phyloP scores from a whole-genome alignment of 1,140 invertebrate species.

The Agrilus planipennis region DNA sequence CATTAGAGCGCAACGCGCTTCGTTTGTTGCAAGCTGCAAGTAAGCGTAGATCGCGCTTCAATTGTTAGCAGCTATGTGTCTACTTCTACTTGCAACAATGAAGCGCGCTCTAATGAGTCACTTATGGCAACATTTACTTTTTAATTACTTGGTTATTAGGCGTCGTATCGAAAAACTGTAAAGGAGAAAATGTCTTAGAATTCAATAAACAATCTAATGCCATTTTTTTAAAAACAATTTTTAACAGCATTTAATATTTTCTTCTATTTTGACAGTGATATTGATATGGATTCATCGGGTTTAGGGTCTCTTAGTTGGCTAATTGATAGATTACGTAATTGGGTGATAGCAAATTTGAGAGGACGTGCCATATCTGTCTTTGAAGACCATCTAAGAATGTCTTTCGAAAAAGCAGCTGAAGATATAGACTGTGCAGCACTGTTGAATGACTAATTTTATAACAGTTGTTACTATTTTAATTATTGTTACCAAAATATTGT shows the following conservation, averaged over 20 bases:
- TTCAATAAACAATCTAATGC: neutral
- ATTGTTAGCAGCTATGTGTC: too few relatives aligned
- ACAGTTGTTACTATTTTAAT: too few relatives aligned
- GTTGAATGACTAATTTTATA: neutral
- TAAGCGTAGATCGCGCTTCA: too few relatives aligned
- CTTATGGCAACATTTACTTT: neutral
- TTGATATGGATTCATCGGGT: conserved; percentile 20
- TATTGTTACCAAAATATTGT: too few relatives aligned
- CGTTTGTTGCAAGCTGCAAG: too few relatives aligned
- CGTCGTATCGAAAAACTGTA: neutral
- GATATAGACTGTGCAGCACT: conserved; percentile 3
- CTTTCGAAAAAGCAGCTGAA: conserved; percentile 16
- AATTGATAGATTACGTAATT: conserved; percentile 16
- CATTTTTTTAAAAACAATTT: neutral
- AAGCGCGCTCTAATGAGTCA: neutral
- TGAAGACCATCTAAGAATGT: conserved; percentile 16
- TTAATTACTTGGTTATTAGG: neutral
- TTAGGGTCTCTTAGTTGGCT: conserved; percentile 25
- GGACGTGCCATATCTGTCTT: conserved; percentile 5
- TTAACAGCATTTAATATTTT: neutral
- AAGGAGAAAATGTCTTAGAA: neutral
- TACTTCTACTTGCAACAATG: neutral
- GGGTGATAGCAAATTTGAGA: conserved; percentile 22
- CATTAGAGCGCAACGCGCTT: too few relatives aligned
- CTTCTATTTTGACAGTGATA: conserved; percentile 21